Evolutionary conservation across 2,113 vertebrate genomes (phyloP), one percentile per base, ranked within the genome.

Genomic region (Argyrosomus japonicus): DNA sequence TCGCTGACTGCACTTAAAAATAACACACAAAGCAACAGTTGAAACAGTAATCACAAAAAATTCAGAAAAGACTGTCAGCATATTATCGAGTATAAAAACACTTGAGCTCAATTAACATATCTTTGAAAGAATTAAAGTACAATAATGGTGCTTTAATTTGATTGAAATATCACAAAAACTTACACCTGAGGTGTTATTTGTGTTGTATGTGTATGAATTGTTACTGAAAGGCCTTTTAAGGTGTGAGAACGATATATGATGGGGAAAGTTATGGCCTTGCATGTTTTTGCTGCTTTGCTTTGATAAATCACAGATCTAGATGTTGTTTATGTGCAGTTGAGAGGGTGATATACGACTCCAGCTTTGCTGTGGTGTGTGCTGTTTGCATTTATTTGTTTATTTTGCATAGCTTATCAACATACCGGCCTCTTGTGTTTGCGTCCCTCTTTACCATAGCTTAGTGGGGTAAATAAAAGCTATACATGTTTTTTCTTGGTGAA

Each of bases 381-480:
- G 10, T 72, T 70, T 61, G 23, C 62, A 29, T 70, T 11, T 45
- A 75, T 86, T 82, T 86, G 67, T 75, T 74, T 85, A 76, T 70
- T 85, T 85, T 71, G 67, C 68, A 74, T 68, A 76, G 19, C 54
- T 57, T n/a, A 61, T 65, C 25, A 75, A 77, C 32, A 36, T n/a
- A 11, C 21, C 43, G 27, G 45, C n/a, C 13, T 23, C 23, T 58
- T 47, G 12, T 68, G 18, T 69, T 19, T 45, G 9, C n/a, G 54
- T 73, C 17, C 13, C 21, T 21, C 56, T 53, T 51, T 23, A 19
- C 40, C 23, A 2, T 19, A 51, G 62, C 21, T 68, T 8, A 68
- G 12, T 25, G 19, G 27, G 48, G 50, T 71, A 58, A 75, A 48
- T 63, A 58, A 62, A 53, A 71, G 70, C 70, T 43, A 69, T 64